Percentiles rank a stretch among this genome's conserved stretches.
phyloP scores from a whole-genome alignment of 2,888 invertebrate genomes.

The Pachliopta kotzebuea region DNA sequence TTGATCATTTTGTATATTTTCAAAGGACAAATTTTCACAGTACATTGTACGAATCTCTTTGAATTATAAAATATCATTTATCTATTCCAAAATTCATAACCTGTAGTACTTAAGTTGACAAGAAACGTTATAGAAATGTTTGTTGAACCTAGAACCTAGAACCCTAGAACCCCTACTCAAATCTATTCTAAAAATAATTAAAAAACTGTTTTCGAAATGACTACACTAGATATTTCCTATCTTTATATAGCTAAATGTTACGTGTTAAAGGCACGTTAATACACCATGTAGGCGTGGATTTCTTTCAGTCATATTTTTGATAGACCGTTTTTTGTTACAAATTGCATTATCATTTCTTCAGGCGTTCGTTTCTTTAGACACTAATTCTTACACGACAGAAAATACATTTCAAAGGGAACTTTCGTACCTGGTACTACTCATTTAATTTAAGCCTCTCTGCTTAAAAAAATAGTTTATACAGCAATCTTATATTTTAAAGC shows the following conservation, averaged over 20 bases:
- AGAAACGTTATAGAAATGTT: too few species aligned
- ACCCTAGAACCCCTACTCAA: too few species aligned
- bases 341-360: slow-evolving; percentile 21
- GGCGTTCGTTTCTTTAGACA: slow-evolving; percentile 5
- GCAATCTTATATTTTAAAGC: too few species aligned
- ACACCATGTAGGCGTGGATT: not conserved
- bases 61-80: too few species aligned
- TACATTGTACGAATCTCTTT: too few species aligned
- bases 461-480: not conserved
- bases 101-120: too few species aligned
- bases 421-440: slow-evolving; percentile 1
- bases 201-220: too few species aligned
- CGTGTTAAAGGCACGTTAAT: not conserved
- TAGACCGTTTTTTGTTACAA: slow-evolving; percentile 16
- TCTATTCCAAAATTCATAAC: too few species aligned
- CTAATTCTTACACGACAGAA: slow-evolving; percentile 7
- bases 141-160: too few species aligned
- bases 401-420: not conserved
- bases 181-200: too few species aligned
- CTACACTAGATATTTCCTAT: not conserved
- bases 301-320: slow-evolving; percentile 1
- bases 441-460: not conserved
- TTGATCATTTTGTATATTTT: too few species aligned
- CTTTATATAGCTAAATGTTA: not conserved
- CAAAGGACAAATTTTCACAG: too few species aligned